Evolutionary conservation across 2,797 vertebrate species (phyloP).

Genomic region (Steatocranus sp.): DNA sequence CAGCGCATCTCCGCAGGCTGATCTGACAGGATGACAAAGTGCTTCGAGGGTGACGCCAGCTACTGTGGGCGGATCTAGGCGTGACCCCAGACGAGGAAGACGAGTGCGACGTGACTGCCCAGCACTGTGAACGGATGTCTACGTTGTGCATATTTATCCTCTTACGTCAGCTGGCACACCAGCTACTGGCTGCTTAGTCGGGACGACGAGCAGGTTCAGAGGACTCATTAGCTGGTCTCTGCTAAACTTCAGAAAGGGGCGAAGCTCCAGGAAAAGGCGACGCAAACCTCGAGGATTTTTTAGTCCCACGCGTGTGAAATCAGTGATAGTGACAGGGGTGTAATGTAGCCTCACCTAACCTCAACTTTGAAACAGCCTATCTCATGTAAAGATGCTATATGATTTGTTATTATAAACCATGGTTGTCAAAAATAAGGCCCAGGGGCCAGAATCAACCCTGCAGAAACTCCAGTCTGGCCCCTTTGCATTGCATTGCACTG

Average conservation of each 20-base stretch:
- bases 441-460: neutral
- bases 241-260: neutral
- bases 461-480: neutral
- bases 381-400: neutral
- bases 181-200: too few species aligned
- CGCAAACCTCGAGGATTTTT: neutral
- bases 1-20: neutral
- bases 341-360: neutral
- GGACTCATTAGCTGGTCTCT: neutral
- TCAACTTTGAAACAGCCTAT: neutral
- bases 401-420: neutral
- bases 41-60: neutral
- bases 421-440: neutral
- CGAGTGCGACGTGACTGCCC: conserved; percentile 63
- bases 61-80: neutral
- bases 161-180: neutral
- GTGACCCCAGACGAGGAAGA: conserved; percentile 35
- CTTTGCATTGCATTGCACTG: neutral
- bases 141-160: neutral
- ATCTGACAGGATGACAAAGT: neutral
- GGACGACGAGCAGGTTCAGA: neutral
- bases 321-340: neutral
- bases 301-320: neutral
- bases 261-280: neutral
- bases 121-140: conserved; percentile 1